phyloP scores from a whole-genome alignment of 2,113 vertebrate genomes.

The Coracopsis vasa region DNA sequence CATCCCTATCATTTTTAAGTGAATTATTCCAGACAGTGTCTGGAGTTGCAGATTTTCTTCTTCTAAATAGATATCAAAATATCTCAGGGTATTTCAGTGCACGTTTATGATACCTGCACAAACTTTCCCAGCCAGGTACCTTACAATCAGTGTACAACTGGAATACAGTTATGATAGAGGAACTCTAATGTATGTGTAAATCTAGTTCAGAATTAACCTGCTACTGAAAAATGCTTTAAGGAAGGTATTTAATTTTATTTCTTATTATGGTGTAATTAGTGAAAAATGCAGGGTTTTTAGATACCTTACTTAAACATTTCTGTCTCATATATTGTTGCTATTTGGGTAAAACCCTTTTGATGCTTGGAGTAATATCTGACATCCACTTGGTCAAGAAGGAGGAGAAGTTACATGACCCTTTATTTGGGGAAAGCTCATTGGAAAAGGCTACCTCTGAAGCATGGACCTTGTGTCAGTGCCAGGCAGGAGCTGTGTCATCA shows the following conservation, averaged over 20 bases:
- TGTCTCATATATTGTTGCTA: neutral
- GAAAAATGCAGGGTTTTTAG: neutral
- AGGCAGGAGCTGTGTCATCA: neutral
- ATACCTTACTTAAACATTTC: neutral
- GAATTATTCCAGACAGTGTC: neutral
- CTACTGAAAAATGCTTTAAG: neutral
- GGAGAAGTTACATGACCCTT: neutral
- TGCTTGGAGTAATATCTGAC: neutral
- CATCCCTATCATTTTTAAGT: neutral
- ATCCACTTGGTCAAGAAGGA: neutral
- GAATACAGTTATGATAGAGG: neutral
- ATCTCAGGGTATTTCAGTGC: neutral
- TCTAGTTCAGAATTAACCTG: neutral
- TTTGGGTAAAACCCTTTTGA: neutral
- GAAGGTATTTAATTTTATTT: neutral
- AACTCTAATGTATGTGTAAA: neutral
- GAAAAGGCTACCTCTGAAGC: neutral
- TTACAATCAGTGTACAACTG: neutral
- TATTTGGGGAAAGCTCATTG: neutral
- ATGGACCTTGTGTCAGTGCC: neutral
- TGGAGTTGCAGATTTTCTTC: neutral
- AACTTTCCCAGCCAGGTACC: neutral
- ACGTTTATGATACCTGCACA: neutral
- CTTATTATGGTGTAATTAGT: neutral
- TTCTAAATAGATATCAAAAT: neutral